A percentile compares a stretch with the other conserved stretches of the same genome.
Evolutionary conservation across 2,888 invertebrate genomes (phyloP).

Genomic region (Eulithis testata): DNA sequence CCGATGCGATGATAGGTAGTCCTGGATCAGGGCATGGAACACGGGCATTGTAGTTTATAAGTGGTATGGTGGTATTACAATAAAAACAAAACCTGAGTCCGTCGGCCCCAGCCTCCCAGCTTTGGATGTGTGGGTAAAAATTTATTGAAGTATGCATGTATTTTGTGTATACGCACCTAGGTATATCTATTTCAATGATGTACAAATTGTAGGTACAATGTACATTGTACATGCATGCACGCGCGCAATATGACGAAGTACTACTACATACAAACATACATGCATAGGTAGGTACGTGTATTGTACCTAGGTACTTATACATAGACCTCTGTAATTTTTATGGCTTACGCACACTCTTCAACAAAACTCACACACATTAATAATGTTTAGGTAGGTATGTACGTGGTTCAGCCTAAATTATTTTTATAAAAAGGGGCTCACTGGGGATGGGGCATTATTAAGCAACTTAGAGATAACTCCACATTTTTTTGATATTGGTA

Average conservation of each 20-base stretch:
- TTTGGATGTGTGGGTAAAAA: constrained; percentile 56
- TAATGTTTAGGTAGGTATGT: constrained; percentile 26
- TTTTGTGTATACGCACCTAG: too few relatives aligned
- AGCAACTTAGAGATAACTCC: too few relatives aligned
- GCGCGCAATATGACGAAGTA: constrained; percentile 13
- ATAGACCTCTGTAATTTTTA: constrained; percentile 36
- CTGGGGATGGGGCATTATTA: constrained; percentile 52
- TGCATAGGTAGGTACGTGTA: too few relatives aligned
- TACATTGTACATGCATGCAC: constrained; percentile 16
- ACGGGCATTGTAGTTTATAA: constrained; percentile 30
- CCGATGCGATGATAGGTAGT: background rate
- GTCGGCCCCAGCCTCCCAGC: constrained; percentile 51
- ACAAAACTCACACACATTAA: constrained; percentile 42
- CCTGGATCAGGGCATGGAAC: constrained; percentile 17
- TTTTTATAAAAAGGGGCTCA: constrained; percentile 65
- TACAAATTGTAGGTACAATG: too few relatives aligned
- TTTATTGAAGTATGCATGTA: constrained; percentile 50
- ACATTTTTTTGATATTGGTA: background rate
- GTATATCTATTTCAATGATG: too few relatives aligned
- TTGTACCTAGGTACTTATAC: too few relatives aligned
- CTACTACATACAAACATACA: constrained; percentile 10
- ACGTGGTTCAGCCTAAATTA: constrained; percentile 44
- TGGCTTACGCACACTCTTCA: constrained; percentile 46
- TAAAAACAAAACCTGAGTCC: constrained; percentile 67
- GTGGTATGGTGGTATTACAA: constrained; percentile 58